Percentiles rank a stretch among this genome's conserved stretches.
These are phyloP conservation scores for Laticauda colubrina DNA, from an alignment of 2,113 vertebrate genomes.

Conservation along the genomic window DNA sequence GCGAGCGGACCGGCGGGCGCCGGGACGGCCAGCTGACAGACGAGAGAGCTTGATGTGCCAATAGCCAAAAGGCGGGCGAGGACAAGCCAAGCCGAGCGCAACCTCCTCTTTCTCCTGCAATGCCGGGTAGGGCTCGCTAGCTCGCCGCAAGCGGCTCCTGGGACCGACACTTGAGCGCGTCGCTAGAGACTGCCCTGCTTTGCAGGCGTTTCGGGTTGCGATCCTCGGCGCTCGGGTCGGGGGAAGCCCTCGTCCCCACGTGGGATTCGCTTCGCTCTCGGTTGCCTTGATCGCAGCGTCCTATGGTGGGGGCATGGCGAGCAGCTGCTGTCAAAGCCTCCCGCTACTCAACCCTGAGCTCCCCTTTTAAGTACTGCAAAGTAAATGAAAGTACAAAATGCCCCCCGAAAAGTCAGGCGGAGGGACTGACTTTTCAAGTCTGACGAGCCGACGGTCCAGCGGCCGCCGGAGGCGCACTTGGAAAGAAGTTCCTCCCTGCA, in stretches of 20 bases:
- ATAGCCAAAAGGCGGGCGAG: slow-evolving; percentile 4
- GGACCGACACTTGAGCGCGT: not conserved
- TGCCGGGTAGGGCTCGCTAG: not conserved
- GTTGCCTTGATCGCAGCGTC: not conserved
- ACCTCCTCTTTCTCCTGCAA: not conserved
- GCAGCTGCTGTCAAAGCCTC: not conserved
- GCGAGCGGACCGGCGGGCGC: not conserved
- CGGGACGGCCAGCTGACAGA: not conserved
- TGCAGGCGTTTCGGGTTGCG: not conserved
- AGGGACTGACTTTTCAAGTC: not conserved
- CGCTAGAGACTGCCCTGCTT: not conserved
- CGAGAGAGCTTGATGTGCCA: slow-evolving; percentile 11
- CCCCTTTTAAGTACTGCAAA: not conserved
- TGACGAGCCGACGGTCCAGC: too few relatives aligned
- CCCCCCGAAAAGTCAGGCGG: not conserved
- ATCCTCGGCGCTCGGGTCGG: not conserved
- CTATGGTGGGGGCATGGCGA: not conserved
- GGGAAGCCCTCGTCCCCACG: not conserved
- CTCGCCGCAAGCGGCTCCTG: not conserved
- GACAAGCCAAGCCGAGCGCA: slow-evolving; percentile 11
- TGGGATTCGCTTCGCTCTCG: not conserved
- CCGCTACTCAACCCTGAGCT: not conserved
- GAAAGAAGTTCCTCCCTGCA: not conserved
- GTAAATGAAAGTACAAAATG: not conserved
- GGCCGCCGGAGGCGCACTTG: not conserved